A percentile compares a stretch with the other conserved stretches of the same genome.
Evolutionary conservation across 2,888 invertebrate genomes (phyloP).

Genomic region (Acutogordius australiensis): DNA sequence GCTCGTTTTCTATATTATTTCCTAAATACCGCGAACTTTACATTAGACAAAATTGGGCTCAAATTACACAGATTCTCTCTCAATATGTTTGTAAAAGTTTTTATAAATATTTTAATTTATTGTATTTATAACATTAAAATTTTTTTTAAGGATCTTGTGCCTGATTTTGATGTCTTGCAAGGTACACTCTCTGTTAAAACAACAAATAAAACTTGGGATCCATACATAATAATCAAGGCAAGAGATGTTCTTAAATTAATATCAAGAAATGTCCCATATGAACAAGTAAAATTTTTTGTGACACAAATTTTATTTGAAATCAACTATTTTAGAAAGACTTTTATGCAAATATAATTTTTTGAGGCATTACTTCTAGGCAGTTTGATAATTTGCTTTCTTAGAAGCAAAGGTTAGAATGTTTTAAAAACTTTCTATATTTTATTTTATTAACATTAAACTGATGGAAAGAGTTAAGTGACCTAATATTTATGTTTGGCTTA

Average conservation of each 20-base stretch:
- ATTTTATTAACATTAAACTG: too few relatives aligned
- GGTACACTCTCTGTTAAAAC: slow-evolving; percentile 76
- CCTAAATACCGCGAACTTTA: slow-evolving; percentile 90
- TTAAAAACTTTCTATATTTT: too few relatives aligned
- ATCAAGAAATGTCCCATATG: slow-evolving; percentile 75
- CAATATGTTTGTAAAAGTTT: slow-evolving; percentile 31
- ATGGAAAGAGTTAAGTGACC: too few relatives aligned
- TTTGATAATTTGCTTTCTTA: too few relatives aligned
- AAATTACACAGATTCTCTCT: slow-evolving; percentile 52
- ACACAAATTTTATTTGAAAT: too few relatives aligned
- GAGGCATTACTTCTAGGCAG: too few relatives aligned
- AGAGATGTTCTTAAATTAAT: slow-evolving; percentile 75
- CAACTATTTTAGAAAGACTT: too few relatives aligned
- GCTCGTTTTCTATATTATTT: slow-evolving; percentile 77
- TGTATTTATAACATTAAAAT: slow-evolving; percentile 7
- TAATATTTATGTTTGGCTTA: too few relatives aligned
- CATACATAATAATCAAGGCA: slow-evolving; percentile 75
- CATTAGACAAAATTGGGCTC: slow-evolving; percentile 67
- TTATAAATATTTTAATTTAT: slow-evolving; percentile 4
- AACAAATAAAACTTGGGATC: slow-evolving; percentile 83
- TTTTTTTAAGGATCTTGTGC: slow-evolving; percentile 36
- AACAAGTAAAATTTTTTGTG: slow-evolving; percentile 50
- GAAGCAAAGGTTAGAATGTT: too few relatives aligned
- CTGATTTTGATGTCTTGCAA: slow-evolving; percentile 65
- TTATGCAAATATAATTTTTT: too few relatives aligned